Evolutionary conservation across 2,888 invertebrate genomes (phyloP).

Genomic region (Ormyrus nitidulus): DNA sequence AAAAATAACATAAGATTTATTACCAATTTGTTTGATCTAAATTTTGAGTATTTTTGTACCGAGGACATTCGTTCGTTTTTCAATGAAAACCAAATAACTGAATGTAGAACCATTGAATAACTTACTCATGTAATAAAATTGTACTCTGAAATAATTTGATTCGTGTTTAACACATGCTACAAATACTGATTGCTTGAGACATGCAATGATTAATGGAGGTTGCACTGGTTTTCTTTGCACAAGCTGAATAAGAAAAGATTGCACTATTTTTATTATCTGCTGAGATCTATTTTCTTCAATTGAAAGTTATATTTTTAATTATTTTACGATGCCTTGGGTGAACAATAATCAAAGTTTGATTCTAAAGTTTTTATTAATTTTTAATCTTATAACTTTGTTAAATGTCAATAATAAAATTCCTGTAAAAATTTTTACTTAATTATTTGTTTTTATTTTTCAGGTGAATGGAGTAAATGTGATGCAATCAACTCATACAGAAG

Average conservation of each 20-base stretch:
- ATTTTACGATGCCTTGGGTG: slow-evolving; percentile 14
- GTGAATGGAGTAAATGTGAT: slow-evolving; percentile 95
- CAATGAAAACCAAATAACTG: neutral
- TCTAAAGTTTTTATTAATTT: neutral
- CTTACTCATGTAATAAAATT: slow-evolving; percentile 27
- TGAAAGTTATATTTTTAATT: slow-evolving; percentile 6
- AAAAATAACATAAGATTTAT: slow-evolving; percentile 22
- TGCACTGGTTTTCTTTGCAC: slow-evolving; percentile 22
- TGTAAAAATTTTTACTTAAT: no score
- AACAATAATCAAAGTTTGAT: neutral
- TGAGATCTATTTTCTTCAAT: slow-evolving; percentile 26
- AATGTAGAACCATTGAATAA: neutral
- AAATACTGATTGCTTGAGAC: slow-evolving; percentile 28
- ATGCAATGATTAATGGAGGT: slow-evolving; percentile 36
- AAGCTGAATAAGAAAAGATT: slow-evolving; percentile 38
- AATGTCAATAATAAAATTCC: no score
- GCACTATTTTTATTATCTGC: slow-evolving; percentile 40
- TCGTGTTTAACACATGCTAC: slow-evolving; percentile 6
- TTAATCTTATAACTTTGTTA: neutral
- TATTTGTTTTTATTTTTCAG: slow-evolving; percentile 74
- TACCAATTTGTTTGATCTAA: slow-evolving; percentile 17
- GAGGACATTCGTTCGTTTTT: neutral
- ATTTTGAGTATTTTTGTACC: slow-evolving; percentile 9
- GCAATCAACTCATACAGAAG: slow-evolving; percentile 94
- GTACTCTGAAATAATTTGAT: slow-evolving; percentile 39